Evolutionary conservation across 2,888 invertebrate species (phyloP).

Genomic region (Drosophila cyrtoloma): DNA sequence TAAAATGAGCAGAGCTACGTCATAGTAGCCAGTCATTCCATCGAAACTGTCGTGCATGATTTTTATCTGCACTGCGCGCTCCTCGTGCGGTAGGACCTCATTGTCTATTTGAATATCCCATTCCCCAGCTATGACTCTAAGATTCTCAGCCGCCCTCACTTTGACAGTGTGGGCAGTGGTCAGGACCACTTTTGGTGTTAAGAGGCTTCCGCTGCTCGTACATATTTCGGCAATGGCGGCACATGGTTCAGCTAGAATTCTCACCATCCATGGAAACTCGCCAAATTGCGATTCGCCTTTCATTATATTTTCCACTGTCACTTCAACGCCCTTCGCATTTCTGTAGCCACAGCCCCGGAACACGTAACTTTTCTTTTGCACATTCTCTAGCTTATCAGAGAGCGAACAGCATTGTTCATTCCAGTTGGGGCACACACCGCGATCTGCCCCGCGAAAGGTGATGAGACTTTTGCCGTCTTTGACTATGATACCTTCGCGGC

Average conservation of each 20-base stretch:
- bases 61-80: conserved; percentile 87
- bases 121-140: conserved; percentile 37
- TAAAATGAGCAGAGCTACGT: conserved; percentile 44
- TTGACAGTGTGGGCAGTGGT: conserved; percentile 14
- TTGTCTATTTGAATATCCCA: conserved; percentile 24
- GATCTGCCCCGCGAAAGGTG: no score
- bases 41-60: conserved; percentile 86
- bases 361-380: rapidly evolving
- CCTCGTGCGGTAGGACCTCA: conserved; percentile 86
- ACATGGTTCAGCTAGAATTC: conserved; percentile 86
- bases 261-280: conserved; percentile 47
- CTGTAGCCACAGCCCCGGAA: not conserved
- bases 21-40: not conserved
- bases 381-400: not conserved
- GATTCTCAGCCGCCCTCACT: rapidly evolving
- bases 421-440: no score
- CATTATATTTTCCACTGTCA: not conserved
- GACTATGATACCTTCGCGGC: rapidly evolving
- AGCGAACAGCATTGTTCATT: not conserved
- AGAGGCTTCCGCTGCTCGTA: not conserved
- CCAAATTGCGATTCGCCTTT: conserved; percentile 16
- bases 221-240: rapidly evolving
- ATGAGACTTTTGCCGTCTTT: rapidly evolving
- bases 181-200: conserved; percentile 36
- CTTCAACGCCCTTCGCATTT: not conserved